Evolutionary conservation across 2,888 invertebrate genomes (phyloP).

Genomic region (Harpagoxenus sublaevis): DNA sequence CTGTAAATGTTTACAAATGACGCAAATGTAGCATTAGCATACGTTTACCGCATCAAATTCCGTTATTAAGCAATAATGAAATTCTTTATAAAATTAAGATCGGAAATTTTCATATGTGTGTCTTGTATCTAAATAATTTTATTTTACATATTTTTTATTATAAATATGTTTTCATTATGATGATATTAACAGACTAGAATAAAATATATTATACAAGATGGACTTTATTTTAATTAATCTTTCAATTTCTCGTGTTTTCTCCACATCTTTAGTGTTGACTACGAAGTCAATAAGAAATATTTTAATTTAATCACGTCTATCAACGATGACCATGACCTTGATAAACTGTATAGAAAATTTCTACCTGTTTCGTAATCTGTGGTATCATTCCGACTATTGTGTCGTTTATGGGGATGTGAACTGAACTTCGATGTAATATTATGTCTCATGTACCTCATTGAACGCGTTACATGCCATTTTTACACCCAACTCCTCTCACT

Average conservation of each 20-base stretch:
- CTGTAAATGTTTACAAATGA: no score
- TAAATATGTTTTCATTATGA: not conserved
- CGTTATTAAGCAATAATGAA: not conserved
- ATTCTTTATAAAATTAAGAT: not conserved
- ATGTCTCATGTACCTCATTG: not conserved
- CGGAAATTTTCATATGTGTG: not conserved
- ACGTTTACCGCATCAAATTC: not conserved
- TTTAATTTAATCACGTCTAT: not conserved
- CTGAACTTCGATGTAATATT: conserved; percentile 2
- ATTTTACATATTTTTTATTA: not conserved
- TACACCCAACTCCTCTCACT: conserved; percentile 78
- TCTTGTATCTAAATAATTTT: not conserved
- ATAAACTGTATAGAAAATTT: not conserved
- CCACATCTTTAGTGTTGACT: not conserved
- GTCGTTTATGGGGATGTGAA: not conserved
- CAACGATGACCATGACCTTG: conserved; percentile 15
- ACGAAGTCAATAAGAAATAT: not conserved
- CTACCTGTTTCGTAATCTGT: conserved; percentile 23
- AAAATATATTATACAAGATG: not conserved
- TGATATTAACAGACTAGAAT: not conserved
- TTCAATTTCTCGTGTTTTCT: not conserved
- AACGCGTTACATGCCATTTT: conserved; percentile 68
- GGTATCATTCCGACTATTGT: not conserved
- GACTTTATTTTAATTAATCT: not conserved
- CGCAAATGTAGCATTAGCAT: no score